phyloP scores from a whole-genome alignment of 2,888 invertebrate species.

The Oligia latruncula region DNA sequence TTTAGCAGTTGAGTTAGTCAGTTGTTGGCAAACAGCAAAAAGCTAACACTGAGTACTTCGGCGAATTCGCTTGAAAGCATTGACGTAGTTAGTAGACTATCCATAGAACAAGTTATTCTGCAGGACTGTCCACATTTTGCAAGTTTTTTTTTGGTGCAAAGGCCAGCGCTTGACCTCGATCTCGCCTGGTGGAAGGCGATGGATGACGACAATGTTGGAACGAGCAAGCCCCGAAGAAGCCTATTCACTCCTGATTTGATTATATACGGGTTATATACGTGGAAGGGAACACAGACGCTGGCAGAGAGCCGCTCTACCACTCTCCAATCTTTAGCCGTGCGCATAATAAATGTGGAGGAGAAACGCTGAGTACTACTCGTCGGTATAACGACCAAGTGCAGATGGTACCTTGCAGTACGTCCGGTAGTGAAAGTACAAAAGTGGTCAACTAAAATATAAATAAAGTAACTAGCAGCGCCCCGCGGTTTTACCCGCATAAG shows the following conservation, averaged over 20 bases:
- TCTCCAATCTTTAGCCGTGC: too few relatives aligned
- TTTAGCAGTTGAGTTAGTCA: background rate
- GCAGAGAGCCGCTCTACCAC: too few relatives aligned
- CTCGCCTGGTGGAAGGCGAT: background rate
- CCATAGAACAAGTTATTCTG: background rate
- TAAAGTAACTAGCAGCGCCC: too few relatives aligned
- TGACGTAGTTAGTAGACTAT: background rate
- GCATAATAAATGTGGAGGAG: too few relatives aligned
- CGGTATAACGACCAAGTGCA: too few relatives aligned
- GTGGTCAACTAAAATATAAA: background rate
- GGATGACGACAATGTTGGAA: background rate
- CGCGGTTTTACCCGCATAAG: too few relatives aligned
- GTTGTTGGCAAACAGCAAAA: conserved; percentile 18
- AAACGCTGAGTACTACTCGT: background rate
- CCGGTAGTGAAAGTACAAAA: background rate
- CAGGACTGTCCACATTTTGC: background rate
- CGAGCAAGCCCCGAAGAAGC: background rate
- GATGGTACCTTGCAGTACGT: too few relatives aligned
- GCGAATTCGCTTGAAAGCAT: conserved; percentile 3
- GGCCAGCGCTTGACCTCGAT: background rate
- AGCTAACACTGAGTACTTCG: conserved; percentile 1
- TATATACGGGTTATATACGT: background rate
- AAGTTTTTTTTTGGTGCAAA: background rate
- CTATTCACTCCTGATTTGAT: background rate
- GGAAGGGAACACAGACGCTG: background rate